Evolutionary conservation across 1,140 invertebrate species (phyloP), one percentile per base, ranked within the genome.

Genomic region (Hestina assimilis): DNA sequence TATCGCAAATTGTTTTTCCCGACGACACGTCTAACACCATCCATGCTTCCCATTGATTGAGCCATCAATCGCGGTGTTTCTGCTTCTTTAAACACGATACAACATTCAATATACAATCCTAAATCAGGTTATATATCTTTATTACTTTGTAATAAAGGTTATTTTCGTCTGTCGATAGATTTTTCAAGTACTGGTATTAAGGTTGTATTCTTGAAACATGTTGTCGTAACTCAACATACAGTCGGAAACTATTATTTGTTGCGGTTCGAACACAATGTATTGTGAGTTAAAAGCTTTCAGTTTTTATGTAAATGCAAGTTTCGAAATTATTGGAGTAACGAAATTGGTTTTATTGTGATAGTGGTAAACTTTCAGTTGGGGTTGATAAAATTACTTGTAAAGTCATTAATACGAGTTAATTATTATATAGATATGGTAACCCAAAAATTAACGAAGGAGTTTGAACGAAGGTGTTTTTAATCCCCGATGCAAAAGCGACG

Each of bases 211-310:
- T 57, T 66, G 69, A 76, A 80, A 77, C 80, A 75, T 73, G 70
- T 59, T 72, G 79, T 78, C 76, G 70, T 83, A 85, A 85, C 68
- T 85, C 78, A 83, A 59, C 45, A 64, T 69, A 73, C 72, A 70
- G 78, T 78, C 76, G 75, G 79, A 81, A 81, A 79, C 74, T 83
- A 83, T 83, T 75, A 85, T 82, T 84, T 85, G 78, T 74, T 85
- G 82, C 59, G 82, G 82, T 83, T 76, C 66, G 42, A 57, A 72
- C 61, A 82, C 79, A 81, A 75, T 83, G 82, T 82, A 76, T 71
- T 72, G 75, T 75, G 62, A 74, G 69, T 76, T 76, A 75, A 75
- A 75, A 63, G 68, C 71, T 75, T 72, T 73, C 63, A 72, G 72
- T 78, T 79, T 79, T 75, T 77, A 66, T 75, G 75, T 78, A 69